Percentiles rank a stretch among this genome's conserved stretches.
Conservation (phyloP, 1,140 invertebrate genomes). For the Drosophila chauvacae region DNA sequence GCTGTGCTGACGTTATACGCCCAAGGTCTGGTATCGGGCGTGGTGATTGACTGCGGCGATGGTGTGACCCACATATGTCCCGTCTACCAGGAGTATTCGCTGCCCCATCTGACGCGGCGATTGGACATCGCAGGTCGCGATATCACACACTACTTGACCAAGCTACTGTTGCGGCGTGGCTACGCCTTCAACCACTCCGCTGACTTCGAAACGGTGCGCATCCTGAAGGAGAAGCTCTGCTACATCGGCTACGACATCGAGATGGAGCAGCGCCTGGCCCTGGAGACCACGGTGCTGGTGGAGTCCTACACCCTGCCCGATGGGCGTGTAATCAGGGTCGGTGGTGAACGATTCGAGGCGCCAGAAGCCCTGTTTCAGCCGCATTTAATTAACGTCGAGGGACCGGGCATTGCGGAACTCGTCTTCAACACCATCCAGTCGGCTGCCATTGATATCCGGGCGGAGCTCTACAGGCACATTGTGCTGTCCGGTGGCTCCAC, state of each 20-base stretch:
- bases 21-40: conserved; percentile 98
- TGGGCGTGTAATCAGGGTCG: conserved; percentile 98
- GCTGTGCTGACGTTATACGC: conserved; percentile 99
- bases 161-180: conserved; percentile 96
- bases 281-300: conserved; percentile 99
- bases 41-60: conserved; percentile 99
- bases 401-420: conserved; percentile 97
- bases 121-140: conserved; percentile 99
- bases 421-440: conserved; percentile 98
- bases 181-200: conserved; percentile 99
- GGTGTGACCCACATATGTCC: conserved; percentile 99
- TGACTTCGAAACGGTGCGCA: conserved; percentile 99
- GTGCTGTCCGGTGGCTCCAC: conserved; percentile 99
- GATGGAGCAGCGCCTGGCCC: conserved; percentile 97
- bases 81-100: conserved; percentile 98
- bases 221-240: conserved; percentile 99
- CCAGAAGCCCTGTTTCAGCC: conserved; percentile 99
- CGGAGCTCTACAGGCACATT: conserved; percentile 99
- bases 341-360: conserved; percentile 98
- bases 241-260: conserved; percentile 99
- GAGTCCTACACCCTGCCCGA: conserved; percentile 99
- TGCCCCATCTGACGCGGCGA: conserved; percentile 97
- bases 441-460: conserved; percentile 97
- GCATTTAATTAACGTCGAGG: conserved; percentile 98
- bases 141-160: conserved; percentile 99